These are phyloP conservation scores for Eumerus sabulonum DNA, from an alignment of 2,888 invertebrate genomes.

Conservation along the genomic window DNA sequence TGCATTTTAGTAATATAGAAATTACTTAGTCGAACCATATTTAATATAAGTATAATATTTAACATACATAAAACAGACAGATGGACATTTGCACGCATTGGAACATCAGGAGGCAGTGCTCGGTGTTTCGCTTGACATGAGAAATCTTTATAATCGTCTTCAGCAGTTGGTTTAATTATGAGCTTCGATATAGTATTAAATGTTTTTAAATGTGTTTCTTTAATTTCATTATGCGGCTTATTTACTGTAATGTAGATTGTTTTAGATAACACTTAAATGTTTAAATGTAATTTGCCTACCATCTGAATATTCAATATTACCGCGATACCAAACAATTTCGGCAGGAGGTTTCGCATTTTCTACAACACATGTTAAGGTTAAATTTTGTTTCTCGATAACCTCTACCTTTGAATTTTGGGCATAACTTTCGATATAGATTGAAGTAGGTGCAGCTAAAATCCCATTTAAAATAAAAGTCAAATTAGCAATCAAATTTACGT, in stretches of 20 bases:
- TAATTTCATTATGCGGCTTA: slow-evolving; percentile 73
- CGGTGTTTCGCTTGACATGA: slow-evolving; percentile 77
- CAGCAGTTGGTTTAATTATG: slow-evolving; percentile 74
- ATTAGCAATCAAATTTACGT: too few species aligned
- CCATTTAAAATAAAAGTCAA: too few species aligned
- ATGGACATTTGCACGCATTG: slow-evolving; percentile 76
- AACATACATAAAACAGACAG: slow-evolving; percentile 77
- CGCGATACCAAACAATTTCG: slow-evolving; percentile 76
- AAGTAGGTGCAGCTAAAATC: slow-evolving; percentile 74
- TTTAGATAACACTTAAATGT: neutral
- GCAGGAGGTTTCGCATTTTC: slow-evolving; percentile 78
- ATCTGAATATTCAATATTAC: slow-evolving; percentile 71
- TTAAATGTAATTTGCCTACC: slow-evolving; percentile 59
- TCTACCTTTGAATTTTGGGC: slow-evolving; percentile 76
- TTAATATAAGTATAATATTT: too few species aligned
- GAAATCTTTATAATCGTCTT: slow-evolving; percentile 76
- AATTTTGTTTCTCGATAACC: slow-evolving; percentile 75
- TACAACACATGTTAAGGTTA: slow-evolving; percentile 75
- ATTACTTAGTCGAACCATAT: neutral
- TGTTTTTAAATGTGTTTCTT: slow-evolving; percentile 73
- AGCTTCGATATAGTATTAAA: slow-evolving; percentile 74
- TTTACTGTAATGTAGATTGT: slow-evolving; percentile 26
- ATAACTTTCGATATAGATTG: slow-evolving; percentile 76
- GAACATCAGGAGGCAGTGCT: slow-evolving; percentile 76
- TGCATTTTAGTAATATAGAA: neutral